Conservation (phyloP, 2,888 invertebrate species). For the Pharmacophagus antenor region DNA sequence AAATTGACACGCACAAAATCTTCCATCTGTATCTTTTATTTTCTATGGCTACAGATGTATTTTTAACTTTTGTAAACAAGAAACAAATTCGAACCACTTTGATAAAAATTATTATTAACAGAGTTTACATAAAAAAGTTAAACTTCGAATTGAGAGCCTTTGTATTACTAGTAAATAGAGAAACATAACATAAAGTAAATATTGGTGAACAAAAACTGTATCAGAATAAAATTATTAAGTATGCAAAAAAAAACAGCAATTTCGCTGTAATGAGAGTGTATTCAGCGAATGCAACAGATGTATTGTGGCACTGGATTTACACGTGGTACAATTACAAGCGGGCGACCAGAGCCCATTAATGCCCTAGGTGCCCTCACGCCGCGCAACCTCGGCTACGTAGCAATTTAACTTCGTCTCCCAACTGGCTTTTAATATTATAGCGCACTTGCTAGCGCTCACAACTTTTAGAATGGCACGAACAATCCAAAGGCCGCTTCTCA, state of each 20-base stretch:
- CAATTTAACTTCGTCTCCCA: conserved; percentile 54
- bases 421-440: conserved; percentile 43
- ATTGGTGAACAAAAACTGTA: no score
- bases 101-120: no score
- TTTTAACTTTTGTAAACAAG: no score
- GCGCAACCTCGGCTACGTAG: conserved; percentile 38
- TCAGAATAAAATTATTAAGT: no score
- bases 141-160: no score
- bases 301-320: conserved; percentile 16
- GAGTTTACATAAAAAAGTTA: no score
- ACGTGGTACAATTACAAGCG: conserved; percentile 29
- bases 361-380: conserved; percentile 35
- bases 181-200: no score
- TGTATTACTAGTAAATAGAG: no score
- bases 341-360: conserved; percentile 35
- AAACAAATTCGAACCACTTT: no score
- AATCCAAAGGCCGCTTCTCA: conserved; percentile 5
- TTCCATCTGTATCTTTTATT: no score
- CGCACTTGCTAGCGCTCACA: conserved; percentile 22
- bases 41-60: no score
- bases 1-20: no score
- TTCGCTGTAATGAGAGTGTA: conserved; percentile 10
- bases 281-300: conserved; percentile 23
- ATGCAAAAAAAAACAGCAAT: conserved; percentile 1
- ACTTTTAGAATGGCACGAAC: conserved; percentile 14